Evolutionary conservation across 2,113 vertebrate genomes (phyloP).

Genomic region (Oreotrochilus melanogaster): DNA sequence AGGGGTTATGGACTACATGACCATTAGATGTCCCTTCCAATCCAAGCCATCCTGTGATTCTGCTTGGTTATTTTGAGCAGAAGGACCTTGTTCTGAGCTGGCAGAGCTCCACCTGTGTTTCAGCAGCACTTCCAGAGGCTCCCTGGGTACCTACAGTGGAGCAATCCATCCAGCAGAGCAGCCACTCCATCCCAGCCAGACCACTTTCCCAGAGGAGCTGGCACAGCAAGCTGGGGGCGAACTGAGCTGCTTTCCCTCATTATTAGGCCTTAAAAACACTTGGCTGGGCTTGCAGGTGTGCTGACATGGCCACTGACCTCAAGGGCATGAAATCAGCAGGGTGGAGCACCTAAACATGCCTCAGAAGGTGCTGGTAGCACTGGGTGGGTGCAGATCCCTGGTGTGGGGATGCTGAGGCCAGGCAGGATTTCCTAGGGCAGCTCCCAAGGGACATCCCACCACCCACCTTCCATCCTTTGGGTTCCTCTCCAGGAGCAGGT

Average conservation of each 20-base stretch:
- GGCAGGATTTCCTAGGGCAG: not conserved
- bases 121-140: not conserved
- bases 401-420: not conserved
- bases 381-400: rapidly evolving
- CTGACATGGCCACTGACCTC: not conserved
- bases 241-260: not conserved
- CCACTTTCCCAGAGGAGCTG: not conserved
- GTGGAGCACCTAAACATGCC: not conserved
- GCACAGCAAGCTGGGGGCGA: not conserved
- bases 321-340: not conserved
- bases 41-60: no score
- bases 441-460: not conserved
- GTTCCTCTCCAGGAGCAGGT: not conserved
- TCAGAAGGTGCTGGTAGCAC: rapidly evolving
- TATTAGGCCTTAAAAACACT: not conserved
- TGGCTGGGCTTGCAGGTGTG: not conserved
- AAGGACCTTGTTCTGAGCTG: not conserved
- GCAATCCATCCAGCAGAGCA: not conserved
- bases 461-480: not conserved
- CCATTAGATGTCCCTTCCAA: no score
- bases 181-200: rapidly evolving
- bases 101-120: not conserved
- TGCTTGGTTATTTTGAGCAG: not conserved
- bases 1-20: no score
- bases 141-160: not conserved